phyloP scores from a whole-genome alignment of 2,113 vertebrate species.

The Halcyon senegalensis region DNA sequence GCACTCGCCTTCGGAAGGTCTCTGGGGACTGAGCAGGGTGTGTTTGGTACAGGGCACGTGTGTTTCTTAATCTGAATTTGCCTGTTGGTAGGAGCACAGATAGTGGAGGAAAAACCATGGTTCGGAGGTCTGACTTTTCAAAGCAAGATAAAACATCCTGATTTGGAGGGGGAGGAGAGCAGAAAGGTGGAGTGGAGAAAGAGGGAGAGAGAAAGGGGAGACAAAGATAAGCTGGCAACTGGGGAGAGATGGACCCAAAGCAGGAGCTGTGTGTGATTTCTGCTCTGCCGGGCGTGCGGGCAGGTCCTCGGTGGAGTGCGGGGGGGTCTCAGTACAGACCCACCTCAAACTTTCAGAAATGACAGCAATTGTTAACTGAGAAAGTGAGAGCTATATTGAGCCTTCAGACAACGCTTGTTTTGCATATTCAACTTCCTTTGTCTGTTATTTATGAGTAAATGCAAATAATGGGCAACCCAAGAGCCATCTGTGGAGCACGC shows the following conservation, averaged over 20 bases:
- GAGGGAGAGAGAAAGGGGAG: neutral
- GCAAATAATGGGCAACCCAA: neutral
- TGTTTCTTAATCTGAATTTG: neutral
- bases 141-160: neutral
- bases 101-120: rapidly evolving
- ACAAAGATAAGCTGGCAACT: no score
- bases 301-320: no score
- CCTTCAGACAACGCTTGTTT: neutral
- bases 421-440: neutral
- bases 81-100: neutral
- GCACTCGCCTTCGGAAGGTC: neutral
- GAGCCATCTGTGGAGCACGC: neutral
- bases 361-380: rapidly evolving
- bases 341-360: neutral
- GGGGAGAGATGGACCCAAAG: neutral
- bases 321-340: neutral
- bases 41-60: neutral
- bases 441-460: neutral
- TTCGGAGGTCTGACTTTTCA: neutral
- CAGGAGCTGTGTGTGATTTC: rapidly evolving
- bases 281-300: neutral
- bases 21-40: neutral
- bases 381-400: neutral
- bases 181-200: neutral
- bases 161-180: neutral